These are phyloP conservation scores for Drosophila helvetica DNA, from an alignment of 2,888 invertebrate genomes.

Conservation along the genomic window DNA sequence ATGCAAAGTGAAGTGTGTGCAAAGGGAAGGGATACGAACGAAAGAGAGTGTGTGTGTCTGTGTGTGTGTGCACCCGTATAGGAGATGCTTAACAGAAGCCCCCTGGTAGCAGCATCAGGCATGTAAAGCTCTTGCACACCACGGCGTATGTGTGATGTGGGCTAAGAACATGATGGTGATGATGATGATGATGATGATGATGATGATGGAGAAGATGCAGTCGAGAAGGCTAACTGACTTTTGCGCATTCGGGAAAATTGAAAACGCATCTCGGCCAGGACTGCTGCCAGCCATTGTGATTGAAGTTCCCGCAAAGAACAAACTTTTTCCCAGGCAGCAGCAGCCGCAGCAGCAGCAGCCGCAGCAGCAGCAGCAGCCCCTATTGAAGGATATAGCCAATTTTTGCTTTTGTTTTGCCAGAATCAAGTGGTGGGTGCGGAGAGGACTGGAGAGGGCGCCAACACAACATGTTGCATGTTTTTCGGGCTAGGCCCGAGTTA, in stretches of 20 bases:
- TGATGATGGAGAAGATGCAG: conserved; percentile 7
- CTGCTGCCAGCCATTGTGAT: conserved; percentile 27
- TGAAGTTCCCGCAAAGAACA: conserved; percentile 33
- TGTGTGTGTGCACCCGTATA: background rate
- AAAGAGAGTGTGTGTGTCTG: conserved; percentile 16
- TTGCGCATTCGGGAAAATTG: conserved; percentile 43
- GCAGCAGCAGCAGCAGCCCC: conserved; percentile 14
- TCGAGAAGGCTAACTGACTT: conserved; percentile 41
- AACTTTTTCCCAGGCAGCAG: conserved; percentile 31
- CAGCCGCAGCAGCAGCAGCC: conserved; percentile 14
- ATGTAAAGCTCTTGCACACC: conserved; percentile 53
- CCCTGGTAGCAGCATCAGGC: conserved; percentile 19
- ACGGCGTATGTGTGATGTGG: conserved; percentile 34
- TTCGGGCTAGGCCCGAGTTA: conserved; percentile 25
- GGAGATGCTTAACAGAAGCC: conserved; percentile 33
- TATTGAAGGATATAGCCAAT: conserved; percentile 45
- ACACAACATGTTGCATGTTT: conserved; percentile 51
- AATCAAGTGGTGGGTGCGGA: background rate
- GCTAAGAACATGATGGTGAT: conserved; percentile 26
- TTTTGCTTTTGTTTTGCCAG: conserved; percentile 24
- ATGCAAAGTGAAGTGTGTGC: conserved; percentile 66
- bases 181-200: conserved; percentile 12
- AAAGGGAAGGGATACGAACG: conserved; percentile 8
- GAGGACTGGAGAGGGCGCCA: background rate
- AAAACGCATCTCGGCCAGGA: conserved; percentile 29